Evolutionary conservation across 2,888 invertebrate genomes (phyloP).

Genomic region (Cantharis flavilabris): DNA sequence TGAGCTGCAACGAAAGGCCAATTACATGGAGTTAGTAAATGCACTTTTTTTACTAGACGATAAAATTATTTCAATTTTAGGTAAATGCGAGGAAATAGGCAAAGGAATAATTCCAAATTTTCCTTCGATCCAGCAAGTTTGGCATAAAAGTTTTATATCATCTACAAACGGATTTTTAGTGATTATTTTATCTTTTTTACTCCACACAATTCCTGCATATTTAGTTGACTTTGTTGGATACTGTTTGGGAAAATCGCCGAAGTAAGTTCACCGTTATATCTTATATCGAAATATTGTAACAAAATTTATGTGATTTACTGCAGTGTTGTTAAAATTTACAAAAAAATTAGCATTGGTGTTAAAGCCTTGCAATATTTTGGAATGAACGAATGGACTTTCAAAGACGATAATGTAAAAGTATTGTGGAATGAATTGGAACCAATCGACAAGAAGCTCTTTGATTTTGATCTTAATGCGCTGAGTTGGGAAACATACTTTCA

Average conservation of each 20-base stretch:
- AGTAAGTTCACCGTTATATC: constrained; percentile 46
- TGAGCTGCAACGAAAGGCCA: not conserved
- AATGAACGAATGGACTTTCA: too few species aligned
- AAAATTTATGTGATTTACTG: too few species aligned
- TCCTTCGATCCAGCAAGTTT: constrained; percentile 51
- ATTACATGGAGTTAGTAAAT: not conserved
- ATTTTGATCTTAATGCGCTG: too few species aligned
- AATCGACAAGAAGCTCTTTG: too few species aligned
- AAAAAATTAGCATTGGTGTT: too few species aligned
- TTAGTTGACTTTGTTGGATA: constrained; percentile 61
- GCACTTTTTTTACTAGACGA: not conserved
- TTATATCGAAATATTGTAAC: too few species aligned
- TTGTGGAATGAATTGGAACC: too few species aligned
- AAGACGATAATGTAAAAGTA: too few species aligned
- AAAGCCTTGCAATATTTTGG: too few species aligned
- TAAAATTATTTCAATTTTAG: not conserved
- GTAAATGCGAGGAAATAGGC: not conserved
- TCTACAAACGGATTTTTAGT: constrained; percentile 49
- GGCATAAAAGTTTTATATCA: constrained; percentile 49
- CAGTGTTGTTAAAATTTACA: too few species aligned
- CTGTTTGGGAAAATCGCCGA: constrained; percentile 54
- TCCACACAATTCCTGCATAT: constrained; percentile 67
- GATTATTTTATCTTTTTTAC: constrained; percentile 57
- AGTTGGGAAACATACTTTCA: too few species aligned
- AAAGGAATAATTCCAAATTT: too few species aligned